Evolutionary conservation across 2,888 invertebrate species (phyloP), one percentile per base, ranked within the genome.

Genomic region (Pristionchus mayeri): DNA sequence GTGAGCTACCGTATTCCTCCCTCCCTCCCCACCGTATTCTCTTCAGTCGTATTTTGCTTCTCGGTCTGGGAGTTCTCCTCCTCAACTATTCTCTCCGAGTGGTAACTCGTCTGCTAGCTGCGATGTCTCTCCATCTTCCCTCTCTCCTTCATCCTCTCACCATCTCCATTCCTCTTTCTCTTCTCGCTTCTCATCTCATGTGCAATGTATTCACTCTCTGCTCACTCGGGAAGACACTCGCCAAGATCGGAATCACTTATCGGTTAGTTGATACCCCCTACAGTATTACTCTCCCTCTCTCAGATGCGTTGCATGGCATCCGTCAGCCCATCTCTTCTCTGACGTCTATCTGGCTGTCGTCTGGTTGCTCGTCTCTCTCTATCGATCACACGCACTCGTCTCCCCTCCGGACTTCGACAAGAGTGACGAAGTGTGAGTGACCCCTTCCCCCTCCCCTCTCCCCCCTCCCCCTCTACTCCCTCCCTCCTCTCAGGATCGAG

Each of bases 351-450:
- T 90, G 34, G 86, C 86, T 40, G 48, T 88, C 50, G 63, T 89
- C 34, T 90, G 90, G 88, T 84, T 92, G 24, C 44, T 88, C 24
- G 85, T 89, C 48, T 86, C 86, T 30, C 87, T 86, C 52, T 90
- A 90, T 85, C 82, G 86, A n/a, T 85, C 88, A 21, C 91, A 88
- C 86, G 75, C 87, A 44, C 84, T 88, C 37, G 88, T 88, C 11
- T 57, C 86, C 4, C 89, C 88, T 52, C 85, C 87, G 37, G 85
- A 86, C 21, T 87, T 88, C 50, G 89, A 90, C 37, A 85, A 87
- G 34, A 86, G 85, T 6, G 91, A 91, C 48, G 91, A 91, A 87
- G 87, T 90, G 91, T 91, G 54, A 84, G 88, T 85, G n/a, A n/a
- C n/a, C n/a, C n/a, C n/a, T n/a, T n/a, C n/a, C 52, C n/a, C 54